Base-by-base conservation (phyloP, 2,888 invertebrate genomes). In the Cybosia mesomella region DNA sequence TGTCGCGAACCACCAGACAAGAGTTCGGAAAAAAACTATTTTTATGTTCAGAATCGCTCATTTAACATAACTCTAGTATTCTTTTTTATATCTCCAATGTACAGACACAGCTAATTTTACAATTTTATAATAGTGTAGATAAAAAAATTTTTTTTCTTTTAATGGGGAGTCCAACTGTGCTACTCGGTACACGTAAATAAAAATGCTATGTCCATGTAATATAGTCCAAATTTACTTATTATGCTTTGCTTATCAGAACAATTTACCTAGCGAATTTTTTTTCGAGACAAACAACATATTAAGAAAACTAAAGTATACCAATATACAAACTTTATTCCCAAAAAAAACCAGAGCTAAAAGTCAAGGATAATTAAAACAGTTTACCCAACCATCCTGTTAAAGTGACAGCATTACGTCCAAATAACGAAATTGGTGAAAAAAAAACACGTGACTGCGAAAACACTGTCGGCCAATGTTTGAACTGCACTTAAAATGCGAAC, bases 401-500 rank as follows among this genome's bases (percentile, higher is more conserved):
- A 77, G 77, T 78, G 75, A 73, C 74, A 57, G 68, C 77, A 73
- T 72, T 79, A 76, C 64, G 67, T 58, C 54, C 68, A 78, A 78
- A 75, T 72, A 72, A 74, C 70, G 64, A 82, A 81, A 81, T 76
- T 77, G 70, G 75, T 71, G 72, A 68, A 75, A 75, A 81, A 85
- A 81, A 82, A 79, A 66, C 71, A 58, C 7, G 70, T 75, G 80
- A 71, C 81, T 80, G 82, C 75, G 72, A 83, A 84, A 84, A 85
- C 81, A 82, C 81, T 59, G 72, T 80, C 78, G 64, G 71, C 74
- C 84, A 85, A 88, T 91, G 89, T 92, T 92, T 92, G 88, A 83
- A 81, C 84, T 87, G 88, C 90, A 89, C 90, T 92, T 91, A 89
- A 86, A 83, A 72, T 72, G 72, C 71, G 76, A 79, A 82, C 79